Evolutionary conservation across 2,113 vertebrate species (phyloP), one percentile per base, ranked within the genome.

Genomic region (Oncorhynchus mykiss): DNA sequence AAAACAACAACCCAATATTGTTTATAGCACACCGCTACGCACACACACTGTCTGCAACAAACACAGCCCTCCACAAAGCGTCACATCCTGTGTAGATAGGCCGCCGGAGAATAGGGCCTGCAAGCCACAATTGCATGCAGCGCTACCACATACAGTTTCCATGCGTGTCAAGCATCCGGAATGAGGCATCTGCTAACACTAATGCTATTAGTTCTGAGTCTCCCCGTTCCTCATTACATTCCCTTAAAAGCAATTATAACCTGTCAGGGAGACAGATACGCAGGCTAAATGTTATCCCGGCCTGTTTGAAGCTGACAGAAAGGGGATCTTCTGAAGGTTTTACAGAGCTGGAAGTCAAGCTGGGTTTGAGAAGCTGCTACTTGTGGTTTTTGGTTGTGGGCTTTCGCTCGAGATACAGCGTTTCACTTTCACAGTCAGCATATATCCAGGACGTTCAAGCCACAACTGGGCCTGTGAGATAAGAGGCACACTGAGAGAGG

Each of bases 361-460:
- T 66, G 75, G 80, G 84, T 86, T 88, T 80, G 84, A 88, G 79
- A 87, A 82, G 84, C 89, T 88, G 89, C 85, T 86, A 86, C 86
- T 84, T 91, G 87, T 84, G 93, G 92, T 89, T 93, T 93, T 91
- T 87, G 88, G 91, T 91, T 91, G 90, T 84, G 92, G 87, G 89
- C 87, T 92, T 90, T 87, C 87, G 85, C 74, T 82, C 78, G 81
- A 90, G 89, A 91, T 80, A 70, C 77, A 59, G 18, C 88, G 86
- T 91, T 87, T 92, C 83, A 90, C 90, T 91, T 89, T 90, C 82
- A 91, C 51, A 89, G 86, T 91, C 92, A 92, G 88, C 85, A 91
- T 82, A 77, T 79, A 86, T 91, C 90, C 86, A 88, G 88, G 86
- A 85, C 77, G 80, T 88, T 82, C 81, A 90, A 92, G 89, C 91